A percentile compares a stretch with the other conserved stretches of the same genome.
Conservation (phyloP, 2,113 vertebrate species). For the Notothenia rossii region DNA sequence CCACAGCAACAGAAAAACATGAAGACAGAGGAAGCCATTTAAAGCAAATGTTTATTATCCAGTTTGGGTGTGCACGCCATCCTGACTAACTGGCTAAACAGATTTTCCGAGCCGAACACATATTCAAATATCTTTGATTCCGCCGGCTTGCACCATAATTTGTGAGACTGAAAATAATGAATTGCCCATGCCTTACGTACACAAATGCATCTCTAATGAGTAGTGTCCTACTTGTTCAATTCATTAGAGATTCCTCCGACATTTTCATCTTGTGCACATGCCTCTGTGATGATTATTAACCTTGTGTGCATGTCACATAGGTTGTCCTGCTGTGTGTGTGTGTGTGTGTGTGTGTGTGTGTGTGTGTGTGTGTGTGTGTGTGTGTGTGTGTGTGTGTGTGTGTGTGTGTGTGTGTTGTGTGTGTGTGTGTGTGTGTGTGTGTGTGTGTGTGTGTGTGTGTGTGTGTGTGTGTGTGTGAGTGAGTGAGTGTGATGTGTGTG, state of each 20-base stretch:
- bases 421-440: slow-evolving; percentile 25
- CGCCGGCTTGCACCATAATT: slow-evolving; percentile 35
- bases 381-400: slow-evolving; percentile 5
- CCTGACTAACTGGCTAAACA: slow-evolving; percentile 50
- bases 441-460: slow-evolving; percentile 7
- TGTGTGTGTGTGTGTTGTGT: slow-evolving; percentile 5
- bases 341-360: slow-evolving; percentile 5
- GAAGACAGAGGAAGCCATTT: slow-evolving; percentile 31
- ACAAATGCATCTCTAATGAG: slow-evolving; percentile 77
- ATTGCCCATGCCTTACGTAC: slow-evolving; percentile 44
- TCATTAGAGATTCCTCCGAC: slow-evolving; percentile 69
- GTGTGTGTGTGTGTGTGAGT: slow-evolving; percentile 3
- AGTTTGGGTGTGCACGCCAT: slow-evolving; percentile 40
- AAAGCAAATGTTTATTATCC: slow-evolving; percentile 50
- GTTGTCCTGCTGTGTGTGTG: slow-evolving; percentile 37
- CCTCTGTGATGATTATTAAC: slow-evolving; percentile 52
- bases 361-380: slow-evolving; percentile 5
- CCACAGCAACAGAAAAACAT: slow-evolving; percentile 11
- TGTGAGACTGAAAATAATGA: slow-evolving; percentile 63
- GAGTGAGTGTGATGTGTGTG: too few relatives aligned
- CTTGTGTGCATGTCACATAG: slow-evolving; percentile 57
- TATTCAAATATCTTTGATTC: slow-evolving; percentile 59
- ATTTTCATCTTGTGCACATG: slow-evolving; percentile 71
- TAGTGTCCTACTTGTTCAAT: slow-evolving; percentile 78
- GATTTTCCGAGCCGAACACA: slow-evolving; percentile 51